A percentile compares a stretch with the other conserved stretches of the same genome.
These are phyloP conservation scores for Melinaea menophilus DNA, from an alignment of 2,888 invertebrate genomes.

Conservation along the genomic window DNA sequence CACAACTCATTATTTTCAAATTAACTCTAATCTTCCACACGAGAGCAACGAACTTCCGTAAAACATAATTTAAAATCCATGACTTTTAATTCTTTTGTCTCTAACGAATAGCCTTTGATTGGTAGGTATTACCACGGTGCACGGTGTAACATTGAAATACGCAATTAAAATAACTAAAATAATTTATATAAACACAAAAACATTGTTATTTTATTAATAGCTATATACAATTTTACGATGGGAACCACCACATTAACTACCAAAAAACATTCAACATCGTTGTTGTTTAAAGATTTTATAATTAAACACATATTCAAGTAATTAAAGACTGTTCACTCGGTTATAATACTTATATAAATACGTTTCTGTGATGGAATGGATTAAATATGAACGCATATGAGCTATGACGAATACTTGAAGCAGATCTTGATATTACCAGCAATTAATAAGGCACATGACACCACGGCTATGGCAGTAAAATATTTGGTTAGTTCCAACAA, in stretches of 20 bases:
- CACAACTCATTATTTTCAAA: conserved; percentile 68
- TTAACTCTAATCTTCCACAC: conserved; percentile 66
- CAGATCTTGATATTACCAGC: neutral
- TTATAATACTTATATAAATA: neutral
- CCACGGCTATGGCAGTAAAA: conserved; percentile 25
- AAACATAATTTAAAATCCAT: conserved; percentile 26
- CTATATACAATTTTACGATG: conserved; percentile 16
- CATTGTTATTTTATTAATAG: conserved; percentile 13
- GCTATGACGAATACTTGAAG: neutral
- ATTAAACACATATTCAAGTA: neutral
- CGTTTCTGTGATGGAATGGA: no score
- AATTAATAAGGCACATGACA: conserved; percentile 14
- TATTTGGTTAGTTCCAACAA: conserved; percentile 22
- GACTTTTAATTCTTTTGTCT: conserved; percentile 56
- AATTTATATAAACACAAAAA: conserved; percentile 31
- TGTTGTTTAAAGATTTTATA: neutral
- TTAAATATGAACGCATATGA: neutral
- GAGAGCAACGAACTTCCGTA: conserved; percentile 64
- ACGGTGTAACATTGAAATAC: conserved; percentile 21
- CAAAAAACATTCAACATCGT: neutral
- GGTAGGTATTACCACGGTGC: conserved; percentile 8
- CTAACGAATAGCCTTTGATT: conserved; percentile 20
- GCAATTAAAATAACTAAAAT: conserved; percentile 33
- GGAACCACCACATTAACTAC: conserved; percentile 19
- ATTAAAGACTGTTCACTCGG: neutral